phyloP scores from a whole-genome alignment of 2,113 vertebrate species.

The Megaceryle torquata region DNA sequence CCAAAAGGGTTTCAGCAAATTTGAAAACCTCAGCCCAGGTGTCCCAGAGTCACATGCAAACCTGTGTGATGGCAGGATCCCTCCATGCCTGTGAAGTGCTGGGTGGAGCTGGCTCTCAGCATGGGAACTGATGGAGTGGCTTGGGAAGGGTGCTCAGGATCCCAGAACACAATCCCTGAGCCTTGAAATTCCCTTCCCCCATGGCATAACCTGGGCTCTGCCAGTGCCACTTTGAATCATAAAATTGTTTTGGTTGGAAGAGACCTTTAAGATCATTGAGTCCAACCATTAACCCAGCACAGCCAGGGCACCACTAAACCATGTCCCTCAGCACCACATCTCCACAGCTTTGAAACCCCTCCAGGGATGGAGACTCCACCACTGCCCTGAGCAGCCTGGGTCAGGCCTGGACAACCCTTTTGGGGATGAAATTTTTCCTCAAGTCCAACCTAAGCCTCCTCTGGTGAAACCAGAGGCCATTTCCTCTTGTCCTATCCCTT shows the following conservation, averaged over 20 bases:
- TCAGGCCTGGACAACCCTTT: neutral
- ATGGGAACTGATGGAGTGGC: rapidly evolving
- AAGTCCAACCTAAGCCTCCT: neutral
- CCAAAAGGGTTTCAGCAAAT: neutral
- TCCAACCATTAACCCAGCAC: neutral
- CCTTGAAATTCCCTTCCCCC: neutral
- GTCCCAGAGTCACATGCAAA: neutral
- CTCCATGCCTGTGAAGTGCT: rapidly evolving
- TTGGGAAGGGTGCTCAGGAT: neutral
- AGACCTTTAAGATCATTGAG: neutral
- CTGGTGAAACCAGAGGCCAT: no score
- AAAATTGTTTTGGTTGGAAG: neutral
- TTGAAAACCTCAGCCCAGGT: neutral
- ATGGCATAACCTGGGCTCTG: neutral
- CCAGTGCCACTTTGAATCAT: rapidly evolving
- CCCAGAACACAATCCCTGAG: neutral
- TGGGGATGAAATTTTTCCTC: neutral
- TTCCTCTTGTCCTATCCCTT: no score
- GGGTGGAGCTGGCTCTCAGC: neutral
- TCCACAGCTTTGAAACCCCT: neutral
- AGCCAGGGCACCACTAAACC: neutral
- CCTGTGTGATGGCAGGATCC: rapidly evolving
- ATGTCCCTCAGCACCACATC: neutral
- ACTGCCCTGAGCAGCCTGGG: neutral
- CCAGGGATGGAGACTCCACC: neutral